Conservation (phyloP, 2,113 vertebrate species). For the Chlamydotis undulata region DNA sequence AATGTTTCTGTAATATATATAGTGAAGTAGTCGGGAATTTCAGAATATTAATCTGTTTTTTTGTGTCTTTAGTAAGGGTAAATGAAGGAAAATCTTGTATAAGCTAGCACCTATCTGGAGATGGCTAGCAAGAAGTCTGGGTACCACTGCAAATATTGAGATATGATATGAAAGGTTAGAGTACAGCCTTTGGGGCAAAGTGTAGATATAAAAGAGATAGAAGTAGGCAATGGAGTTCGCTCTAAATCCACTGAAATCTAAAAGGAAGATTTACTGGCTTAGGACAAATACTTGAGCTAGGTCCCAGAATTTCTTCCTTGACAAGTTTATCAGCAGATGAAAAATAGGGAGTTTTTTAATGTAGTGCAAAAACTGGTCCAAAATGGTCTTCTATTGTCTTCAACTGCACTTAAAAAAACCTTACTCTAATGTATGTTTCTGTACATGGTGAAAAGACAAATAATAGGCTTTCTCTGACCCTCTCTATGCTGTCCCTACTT, state of each 20-base stretch:
- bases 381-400: not conserved
- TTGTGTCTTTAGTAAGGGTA: not conserved
- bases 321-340: not conserved
- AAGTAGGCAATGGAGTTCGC: not conserved
- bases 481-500: not conserved
- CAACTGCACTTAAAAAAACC: not conserved
- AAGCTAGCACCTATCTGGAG: not conserved
- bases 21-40: not conserved
- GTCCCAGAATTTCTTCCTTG: not conserved
- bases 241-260: not conserved
- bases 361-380: not conserved
- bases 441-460: not conserved
- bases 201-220: not conserved
- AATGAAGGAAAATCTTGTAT: not conserved
- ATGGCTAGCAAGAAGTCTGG: not conserved
- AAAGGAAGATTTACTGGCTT: not conserved
- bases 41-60: not conserved
- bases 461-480: not conserved
- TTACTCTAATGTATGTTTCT: not conserved
- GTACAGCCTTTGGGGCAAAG: not conserved
- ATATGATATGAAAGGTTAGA: not conserved
- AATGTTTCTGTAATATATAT: not conserved
- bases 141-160: too few relatives aligned
- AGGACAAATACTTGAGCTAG: not conserved
- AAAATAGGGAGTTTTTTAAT: not conserved